Evolutionary conservation across 2,797 vertebrate genomes (phyloP), one percentile per base, ranked within the genome.

Genomic region (Molossus alvarezi): DNA sequence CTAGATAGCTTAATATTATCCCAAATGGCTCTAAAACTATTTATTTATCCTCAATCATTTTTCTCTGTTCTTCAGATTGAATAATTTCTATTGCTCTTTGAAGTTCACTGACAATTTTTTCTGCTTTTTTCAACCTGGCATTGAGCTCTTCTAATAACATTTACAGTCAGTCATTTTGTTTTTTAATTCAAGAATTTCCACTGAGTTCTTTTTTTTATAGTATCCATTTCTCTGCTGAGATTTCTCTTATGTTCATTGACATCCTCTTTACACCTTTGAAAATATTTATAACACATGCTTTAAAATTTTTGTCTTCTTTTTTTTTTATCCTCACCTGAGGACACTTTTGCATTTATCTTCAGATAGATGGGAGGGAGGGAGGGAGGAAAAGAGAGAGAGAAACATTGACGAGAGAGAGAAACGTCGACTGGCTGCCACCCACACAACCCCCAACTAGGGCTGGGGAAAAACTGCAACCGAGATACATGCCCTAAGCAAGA

Each of bases 221-320:
- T 58, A 72, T 91, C 48, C 20, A 62, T 53, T 67, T 95, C n/a
- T 88, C 33, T 76, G 71, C 84, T 91, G 20, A 69, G 45, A 92
- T 77, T 88, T 92, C 79, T 33, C 62, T 27, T 67, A 51, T 33
- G 7, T 71, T 71, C 48, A 88, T 21, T 83, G 12, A 77, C 29
- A 83, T 62, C 48, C 76, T 45, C 62, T 90, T 67, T 88, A 77
- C 67, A 10, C 18, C 18, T 20, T 45, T 77, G 10, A 84, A 84
- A 48, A 76, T 45, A 45, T 45, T 45, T 69, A 76, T 6, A 60
- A 57, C 41, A 94, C 23, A 57, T 69, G 53, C 37, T 75, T 33
- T 91, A 67, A 75, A 95, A 51, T 81, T 17, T 62, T 67, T 58
- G 7, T 33, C 33, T 45, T 45, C 41, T 45, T 45, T 45, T 45